Base-by-base conservation (phyloP, 2,797 vertebrate species). In the Percopsis omiscomaycus region DNA sequence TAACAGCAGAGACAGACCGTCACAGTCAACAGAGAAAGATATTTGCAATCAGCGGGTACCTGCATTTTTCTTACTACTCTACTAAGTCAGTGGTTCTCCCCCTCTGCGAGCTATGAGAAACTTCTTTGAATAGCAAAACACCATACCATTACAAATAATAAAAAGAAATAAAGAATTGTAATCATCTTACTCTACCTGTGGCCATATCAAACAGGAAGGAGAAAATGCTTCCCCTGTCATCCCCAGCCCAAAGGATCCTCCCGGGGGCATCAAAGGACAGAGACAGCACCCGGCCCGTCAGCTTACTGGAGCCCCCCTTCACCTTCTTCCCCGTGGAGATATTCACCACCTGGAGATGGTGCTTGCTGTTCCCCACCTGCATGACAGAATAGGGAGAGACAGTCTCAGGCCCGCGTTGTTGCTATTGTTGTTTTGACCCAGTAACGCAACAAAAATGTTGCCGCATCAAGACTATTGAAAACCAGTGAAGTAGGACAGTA, bases 131-230 rank as follows among this genome's bases (percentile, higher is more conserved):
- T 9, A 42, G 37, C 37, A 42, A 42, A 42, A 42, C 37, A 42
- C 37, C 4, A 42, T 42, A 42, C 8, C 8, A 42, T 42, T 42
- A 42, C 37, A 42, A 5, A 37, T 42, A 42, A 42, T 42, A 42
- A 42, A 42, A 9, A 6, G 4, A 42, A 9, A 42, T 42, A 42
- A 42, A 9, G 37, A 6, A 42, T 6, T 9, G 6, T 42, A 42
- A 9, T 9, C 0, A 42, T 9, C 2, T 6, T 42, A 9, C 37
- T 42, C 37, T 42, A 42, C 37, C 37, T 42, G 37, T 98, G 63
- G 93, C 94, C 92, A 97, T 96, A 84, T 98, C 96, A 8, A 98
- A 98, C 58, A 98, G 93, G 87, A 98, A 98, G 42, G 96, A 97
- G 81, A 95, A 96, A 72, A 98, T 93, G 76, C 95, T 96, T 44